Evolutionary conservation across 2,113 vertebrate genomes (phyloP).

Genomic region (Nothoprocta pentlandii): DNA sequence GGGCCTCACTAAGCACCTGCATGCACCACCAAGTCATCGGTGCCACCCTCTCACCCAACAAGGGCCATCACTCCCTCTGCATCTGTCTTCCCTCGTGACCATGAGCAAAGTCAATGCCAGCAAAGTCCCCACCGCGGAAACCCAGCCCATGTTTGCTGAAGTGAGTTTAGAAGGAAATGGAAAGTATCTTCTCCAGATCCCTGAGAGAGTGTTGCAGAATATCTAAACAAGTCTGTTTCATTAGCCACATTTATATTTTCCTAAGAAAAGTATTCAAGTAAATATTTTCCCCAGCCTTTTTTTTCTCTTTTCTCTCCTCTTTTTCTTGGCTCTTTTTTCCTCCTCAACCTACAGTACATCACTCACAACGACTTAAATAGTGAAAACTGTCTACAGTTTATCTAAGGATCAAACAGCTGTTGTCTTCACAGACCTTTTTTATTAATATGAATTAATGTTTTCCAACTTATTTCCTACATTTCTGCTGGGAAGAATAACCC

Average conservation of each 20-base stretch:
- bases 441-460: constrained; percentile 73
- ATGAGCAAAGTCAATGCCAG: not conserved
- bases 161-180: not conserved
- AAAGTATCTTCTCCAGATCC: constrained; percentile 7
- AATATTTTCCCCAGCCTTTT: constrained; percentile 52
- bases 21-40: fast-evolving
- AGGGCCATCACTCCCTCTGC: not conserved
- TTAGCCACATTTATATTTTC: constrained; percentile 55
- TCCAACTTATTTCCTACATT: constrained; percentile 72
- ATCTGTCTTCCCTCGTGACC: fast-evolving
- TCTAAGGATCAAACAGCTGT: constrained; percentile 73
- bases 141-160: not conserved
- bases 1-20: fast-evolving
- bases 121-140: fast-evolving
- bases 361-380: constrained; percentile 60
- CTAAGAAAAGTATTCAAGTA: constrained; percentile 61
- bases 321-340: constrained; percentile 48
- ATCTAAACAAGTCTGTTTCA: constrained; percentile 40
- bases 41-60: not conserved
- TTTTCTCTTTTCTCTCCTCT: constrained; percentile 45
- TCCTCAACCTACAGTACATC: constrained; percentile 45
- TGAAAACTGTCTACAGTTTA: constrained; percentile 69
- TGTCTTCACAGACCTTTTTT: constrained; percentile 71
- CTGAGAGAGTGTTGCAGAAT: not conserved
- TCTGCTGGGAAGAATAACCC: constrained; percentile 68